A percentile compares a stretch with the other conserved stretches of the same genome.
These are phyloP conservation scores for Octodonta nipae DNA, from an alignment of 2,888 invertebrate species.

Conservation along the genomic window DNA sequence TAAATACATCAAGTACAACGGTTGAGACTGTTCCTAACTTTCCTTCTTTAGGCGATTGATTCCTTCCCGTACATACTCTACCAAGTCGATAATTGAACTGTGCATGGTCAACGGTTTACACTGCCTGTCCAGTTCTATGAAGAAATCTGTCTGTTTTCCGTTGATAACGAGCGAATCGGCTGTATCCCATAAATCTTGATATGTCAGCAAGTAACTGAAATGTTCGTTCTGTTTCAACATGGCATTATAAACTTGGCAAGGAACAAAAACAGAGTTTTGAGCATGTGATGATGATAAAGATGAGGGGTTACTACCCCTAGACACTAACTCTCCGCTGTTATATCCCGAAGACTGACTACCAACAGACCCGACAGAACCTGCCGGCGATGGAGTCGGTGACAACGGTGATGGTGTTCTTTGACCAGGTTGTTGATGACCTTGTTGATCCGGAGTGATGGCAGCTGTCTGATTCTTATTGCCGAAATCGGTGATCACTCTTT, in stretches of 20 bases:
- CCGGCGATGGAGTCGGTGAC: conserved; percentile 80
- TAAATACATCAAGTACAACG: conserved; percentile 4
- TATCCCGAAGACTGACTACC: conserved; percentile 56
- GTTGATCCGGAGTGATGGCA: conserved; percentile 21
- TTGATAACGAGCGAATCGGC: conserved; percentile 66
- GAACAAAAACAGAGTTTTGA: conserved; percentile 40
- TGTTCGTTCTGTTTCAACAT: conserved; percentile 70
- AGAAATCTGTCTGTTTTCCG: conserved; percentile 74
- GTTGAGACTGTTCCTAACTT: conserved; percentile 11
- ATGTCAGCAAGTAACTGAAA: conserved; percentile 65
- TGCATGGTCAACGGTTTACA: conserved; percentile 79
- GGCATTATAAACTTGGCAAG: conserved; percentile 64
- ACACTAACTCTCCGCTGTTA: conserved; percentile 52
- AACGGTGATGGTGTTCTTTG: conserved; percentile 70
- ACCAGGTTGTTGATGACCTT: conserved; percentile 21
- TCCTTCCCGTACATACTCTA: conserved; percentile 69
- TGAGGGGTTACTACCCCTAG: conserved; percentile 11
- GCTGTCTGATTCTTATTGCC: conserved; percentile 44
- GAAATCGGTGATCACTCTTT: conserved; percentile 62
- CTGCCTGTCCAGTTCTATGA: conserved; percentile 73
- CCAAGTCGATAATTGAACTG: conserved; percentile 76
- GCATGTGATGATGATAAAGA: conserved; percentile 18
- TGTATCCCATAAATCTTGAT: conserved; percentile 86
- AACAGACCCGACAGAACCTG: conserved; percentile 66
- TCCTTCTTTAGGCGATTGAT: conserved; percentile 44